Base-by-base conservation (phyloP, 2,113 vertebrate genomes). In the Gambusia affinis region DNA sequence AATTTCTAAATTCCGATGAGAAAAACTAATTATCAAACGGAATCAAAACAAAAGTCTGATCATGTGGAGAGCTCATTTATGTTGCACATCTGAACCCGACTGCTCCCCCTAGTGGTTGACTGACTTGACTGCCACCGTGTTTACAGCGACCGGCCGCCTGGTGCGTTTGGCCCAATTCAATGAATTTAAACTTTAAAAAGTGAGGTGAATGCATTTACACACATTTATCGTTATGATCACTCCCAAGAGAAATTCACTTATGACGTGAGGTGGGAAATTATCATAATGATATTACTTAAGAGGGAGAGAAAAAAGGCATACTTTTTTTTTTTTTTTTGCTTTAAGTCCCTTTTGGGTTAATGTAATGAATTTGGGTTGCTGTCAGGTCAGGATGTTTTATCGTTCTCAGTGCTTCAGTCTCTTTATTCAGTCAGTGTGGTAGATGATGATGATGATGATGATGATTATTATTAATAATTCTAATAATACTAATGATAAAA, bases 341-440 rank as follows among this genome's bases (percentile, higher is more conserved):
- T 70, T 67, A 75, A 73, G 72, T 72, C 42, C 7, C 30, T 30
- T 15, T 35, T 42, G 12, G 72, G 29, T 37, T 30, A 31, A 29
- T 60, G 24, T 57, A n/a, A 57, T 37, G 35, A 63, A 47, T 85
- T 70, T 70, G 67, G 76, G 87, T 72, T 76, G 67, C 79, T 71
- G 70, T 88, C 73, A 78, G 80, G 75, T 87, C 83, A 76, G 85
- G 79, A 82, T 86, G 83, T 89, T 54, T 85, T 87, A 76, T 80
- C 83, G 84, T 91, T 89, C 84, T 91, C 89, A 80, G 85, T 90
- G 91, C 80, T 92, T 93, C 80, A 12, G 84, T 88, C 86, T 89
- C 66, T 90, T 90, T 85, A 75, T 91, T 90, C 82, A 78, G 74
- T 92, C 84, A 64, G 70, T 90, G 89, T 92, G 78, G 75, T 80